Evolutionary conservation across 30 jellyfish, hydroid and myxozoan genomes (phyloP).

Genomic region (Aurelia sp.): DNA sequence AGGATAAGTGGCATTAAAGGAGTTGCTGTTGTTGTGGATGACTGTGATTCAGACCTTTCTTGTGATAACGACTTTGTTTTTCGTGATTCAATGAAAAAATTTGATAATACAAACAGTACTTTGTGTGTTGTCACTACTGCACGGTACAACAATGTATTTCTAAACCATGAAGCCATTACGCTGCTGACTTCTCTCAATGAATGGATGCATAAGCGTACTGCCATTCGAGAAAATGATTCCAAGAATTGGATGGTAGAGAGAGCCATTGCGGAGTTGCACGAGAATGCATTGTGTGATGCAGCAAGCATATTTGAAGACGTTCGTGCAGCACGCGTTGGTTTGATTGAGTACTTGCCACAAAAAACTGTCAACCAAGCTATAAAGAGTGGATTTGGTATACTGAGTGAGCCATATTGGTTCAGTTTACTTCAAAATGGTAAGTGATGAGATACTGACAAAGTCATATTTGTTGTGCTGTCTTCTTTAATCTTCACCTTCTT

Average conservation of each 20-base stretch:
- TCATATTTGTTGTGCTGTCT: too few species aligned
- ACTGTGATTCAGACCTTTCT: slow-evolving; percentile 38
- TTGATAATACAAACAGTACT: slow-evolving; percentile 25
- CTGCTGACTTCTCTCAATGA: slow-evolving; percentile 55
- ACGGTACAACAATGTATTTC: slow-evolving; percentile 25
- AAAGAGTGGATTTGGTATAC: slow-evolving; percentile 51
- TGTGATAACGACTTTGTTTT: slow-evolving; percentile 32
- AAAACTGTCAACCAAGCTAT: slow-evolving; percentile 17
- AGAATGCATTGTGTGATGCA: slow-evolving; percentile 53
- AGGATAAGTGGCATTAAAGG: slow-evolving; percentile 84
- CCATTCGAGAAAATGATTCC: neutral
- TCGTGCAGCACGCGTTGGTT: slow-evolving; percentile 47
- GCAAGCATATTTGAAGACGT: slow-evolving; percentile 66
- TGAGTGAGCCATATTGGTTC: slow-evolving; percentile 82
- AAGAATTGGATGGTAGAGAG: slow-evolving; percentile 35
- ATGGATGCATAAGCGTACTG: neutral
- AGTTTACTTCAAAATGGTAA: slow-evolving; percentile 70
- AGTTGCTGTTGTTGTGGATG: slow-evolving; percentile 51
- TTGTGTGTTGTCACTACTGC: slow-evolving; percentile 62
- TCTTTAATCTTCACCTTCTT: too few species aligned
- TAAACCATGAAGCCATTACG: slow-evolving; percentile 85
- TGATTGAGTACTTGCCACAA: slow-evolving; percentile 58
- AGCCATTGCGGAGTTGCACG: slow-evolving; percentile 57
- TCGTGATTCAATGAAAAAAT: slow-evolving; percentile 76
- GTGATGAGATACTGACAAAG: too few species aligned